phyloP scores from a whole-genome alignment of 2,797 vertebrate species.

The Remorina albescens region DNA sequence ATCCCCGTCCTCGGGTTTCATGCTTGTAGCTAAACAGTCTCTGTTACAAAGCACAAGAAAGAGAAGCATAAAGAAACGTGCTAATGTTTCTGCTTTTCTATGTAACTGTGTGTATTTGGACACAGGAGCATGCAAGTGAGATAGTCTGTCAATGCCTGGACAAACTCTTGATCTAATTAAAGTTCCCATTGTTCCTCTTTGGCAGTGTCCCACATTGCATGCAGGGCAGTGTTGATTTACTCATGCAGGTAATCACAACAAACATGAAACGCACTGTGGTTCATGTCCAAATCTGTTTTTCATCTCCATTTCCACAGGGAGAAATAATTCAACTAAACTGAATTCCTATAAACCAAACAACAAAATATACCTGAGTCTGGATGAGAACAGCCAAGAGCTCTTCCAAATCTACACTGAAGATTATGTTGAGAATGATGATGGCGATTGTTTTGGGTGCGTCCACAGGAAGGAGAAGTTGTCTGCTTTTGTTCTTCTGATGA shows the following conservation, averaged over 20 bases:
- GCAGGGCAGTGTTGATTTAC: slow-evolving; percentile 60
- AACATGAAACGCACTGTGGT: slow-evolving; percentile 32
- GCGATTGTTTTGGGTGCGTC: slow-evolving; percentile 40
- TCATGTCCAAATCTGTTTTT: not conserved
- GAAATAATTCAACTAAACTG: not conserved
- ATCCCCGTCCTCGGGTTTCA: slow-evolving; percentile 39
- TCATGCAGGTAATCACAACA: slow-evolving; percentile 62
- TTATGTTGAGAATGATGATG: slow-evolving; percentile 7
- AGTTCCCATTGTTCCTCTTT: slow-evolving; percentile 70
- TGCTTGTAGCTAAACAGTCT: slow-evolving; percentile 23
- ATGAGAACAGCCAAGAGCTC: not conserved
- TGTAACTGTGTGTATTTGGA: not conserved
- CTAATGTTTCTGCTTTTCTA: slow-evolving; percentile 1
- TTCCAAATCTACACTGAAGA: slow-evolving; percentile 28
- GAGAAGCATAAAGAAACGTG: not conserved
- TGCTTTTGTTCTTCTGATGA: slow-evolving; percentile 48
- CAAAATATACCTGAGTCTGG: not conserved
- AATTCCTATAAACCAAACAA: not conserved
- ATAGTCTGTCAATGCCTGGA: slow-evolving; percentile 16
- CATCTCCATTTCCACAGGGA: not conserved
- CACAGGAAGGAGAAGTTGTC: slow-evolving; percentile 45
- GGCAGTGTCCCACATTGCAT: slow-evolving; percentile 43
- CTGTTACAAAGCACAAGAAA: slow-evolving; percentile 12
- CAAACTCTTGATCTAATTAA: slow-evolving; percentile 69
- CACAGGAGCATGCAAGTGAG: slow-evolving; percentile 13